Evolutionary conservation across 53 echinoderm and acorn worm genomes (phyloP).

Genomic region (Echinometra lucunter): DNA sequence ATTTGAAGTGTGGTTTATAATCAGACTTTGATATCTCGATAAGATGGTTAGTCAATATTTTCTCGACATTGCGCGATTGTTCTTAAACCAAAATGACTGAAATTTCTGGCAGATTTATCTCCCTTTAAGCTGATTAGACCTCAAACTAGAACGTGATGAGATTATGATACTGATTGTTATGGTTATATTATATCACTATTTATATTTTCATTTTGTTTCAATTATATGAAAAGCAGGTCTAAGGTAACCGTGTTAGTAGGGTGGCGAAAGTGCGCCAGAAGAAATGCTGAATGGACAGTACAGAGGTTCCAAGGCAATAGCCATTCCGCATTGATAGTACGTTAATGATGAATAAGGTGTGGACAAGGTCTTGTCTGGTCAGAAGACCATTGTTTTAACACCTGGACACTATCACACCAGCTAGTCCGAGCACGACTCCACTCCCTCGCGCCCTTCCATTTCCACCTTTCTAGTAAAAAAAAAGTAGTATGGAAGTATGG

Average conservation of each 20-base stretch:
- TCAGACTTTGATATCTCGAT: not conserved
- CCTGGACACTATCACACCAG: not conserved
- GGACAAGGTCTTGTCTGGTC: not conserved
- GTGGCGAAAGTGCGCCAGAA: not conserved
- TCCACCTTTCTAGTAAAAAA: too few relatives aligned
- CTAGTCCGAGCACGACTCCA: not conserved
- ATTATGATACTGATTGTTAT: slow-evolving; percentile 1
- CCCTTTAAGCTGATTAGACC: not conserved
- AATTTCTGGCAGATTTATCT: not conserved
- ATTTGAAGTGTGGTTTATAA: not conserved
- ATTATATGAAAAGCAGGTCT: not conserved
- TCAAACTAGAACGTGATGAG: not conserved
- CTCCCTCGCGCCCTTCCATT: not conserved
- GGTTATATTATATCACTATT: not conserved
- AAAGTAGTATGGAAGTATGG: too few relatives aligned
- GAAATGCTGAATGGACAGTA: not conserved
- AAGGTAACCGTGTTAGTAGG: not conserved
- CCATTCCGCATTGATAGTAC: not conserved
- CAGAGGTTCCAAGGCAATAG: not conserved
- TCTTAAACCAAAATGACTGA: not conserved
- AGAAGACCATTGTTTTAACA: not conserved
- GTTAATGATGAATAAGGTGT: not conserved
- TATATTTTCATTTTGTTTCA: not conserved
- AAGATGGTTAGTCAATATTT: slow-evolving; percentile 6
- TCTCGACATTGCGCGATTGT: not conserved